Evolutionary conservation across 2,797 vertebrate species (phyloP), one percentile per base, ranked within the genome.

Genomic region (Meriones psammophilus): DNA sequence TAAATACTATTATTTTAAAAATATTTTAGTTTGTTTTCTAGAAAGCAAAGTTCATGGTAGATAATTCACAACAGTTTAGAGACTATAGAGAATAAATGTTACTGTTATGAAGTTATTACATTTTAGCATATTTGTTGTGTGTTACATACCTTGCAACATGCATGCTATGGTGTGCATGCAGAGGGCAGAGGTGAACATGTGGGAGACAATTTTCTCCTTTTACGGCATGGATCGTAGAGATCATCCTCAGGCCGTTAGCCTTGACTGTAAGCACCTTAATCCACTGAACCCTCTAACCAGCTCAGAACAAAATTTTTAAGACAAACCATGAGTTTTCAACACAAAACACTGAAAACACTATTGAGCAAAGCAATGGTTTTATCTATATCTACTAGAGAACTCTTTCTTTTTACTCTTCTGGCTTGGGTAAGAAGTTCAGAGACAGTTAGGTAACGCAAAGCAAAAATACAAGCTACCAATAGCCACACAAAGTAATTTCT

Each of bases 321-420:
- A 64, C 15, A 26, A 30, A 64, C 26, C 36, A 20, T 64, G 24
- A 42, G 3, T 81, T 83, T 83, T 24, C 14, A 26, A 28, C 66
- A 85, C 86, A 76, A 91, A 78, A 73, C 74, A 3, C 66, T 86
- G 89, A 76, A 91, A 78, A 73, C 79, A 3, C 20, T 83, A 42
- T 50, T 54, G 1, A 88, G 74, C 12, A 60, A 84, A 8, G 13
- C 0, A 76, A 60, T 26, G 0, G 1, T 86, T 93, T 91, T 74
- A 88, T 4, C 0, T 46, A 3, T 71, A 71, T 74, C 3, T 91
- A 3, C 10, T 5, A 89, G 14, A 64, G 1, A 78, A 58, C 42
- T 83, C 0, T 62, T 86, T 87, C 22, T 30, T 88, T 69, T 30
- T 8, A 28, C 15, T 76, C 42, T 12, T 24, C 8, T 78, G 14